A percentile compares a stretch with the other conserved stretches of the same genome.
These are phyloP conservation scores for Gracilinanus agilis DNA, from an alignment of 2,113 vertebrate species.

Conservation along the genomic window DNA sequence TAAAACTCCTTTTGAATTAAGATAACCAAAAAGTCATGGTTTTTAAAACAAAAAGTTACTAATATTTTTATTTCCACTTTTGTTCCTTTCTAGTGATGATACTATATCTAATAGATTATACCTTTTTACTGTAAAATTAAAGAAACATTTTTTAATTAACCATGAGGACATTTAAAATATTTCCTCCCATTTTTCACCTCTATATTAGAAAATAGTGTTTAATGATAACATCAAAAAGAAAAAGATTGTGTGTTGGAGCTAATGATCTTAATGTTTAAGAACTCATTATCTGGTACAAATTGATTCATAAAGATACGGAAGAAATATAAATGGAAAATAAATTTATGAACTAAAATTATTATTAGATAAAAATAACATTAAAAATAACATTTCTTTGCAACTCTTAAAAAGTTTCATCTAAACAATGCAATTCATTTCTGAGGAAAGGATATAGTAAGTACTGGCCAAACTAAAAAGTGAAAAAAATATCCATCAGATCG, in stretches of 20 bases:
- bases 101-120: conserved; percentile 72
- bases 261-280: background rate
- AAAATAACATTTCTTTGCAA: conserved; percentile 26
- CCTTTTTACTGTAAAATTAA: conserved; percentile 71
- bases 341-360: conserved; percentile 35
- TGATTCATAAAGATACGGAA: background rate
- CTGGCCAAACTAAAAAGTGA: conserved; percentile 5
- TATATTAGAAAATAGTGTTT: conserved; percentile 57
- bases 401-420: background rate
- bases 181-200: conserved; percentile 58
- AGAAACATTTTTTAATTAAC: conserved; percentile 68
- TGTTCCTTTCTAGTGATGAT: conserved; percentile 76
- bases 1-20: conserved; percentile 48
- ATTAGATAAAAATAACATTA: background rate
- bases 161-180: conserved; percentile 69
- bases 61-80: conserved; percentile 76
- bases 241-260: background rate
- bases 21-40: conserved; percentile 69
- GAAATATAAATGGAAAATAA: background rate
- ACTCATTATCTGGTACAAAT: background rate
- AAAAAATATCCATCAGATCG: background rate
- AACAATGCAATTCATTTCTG: background rate
- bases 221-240: conserved; percentile 60
- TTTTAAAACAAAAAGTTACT: conserved; percentile 69
- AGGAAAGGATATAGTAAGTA: background rate